phyloP scores from a whole-genome alignment of 2,113 vertebrate genomes.

The Cricetomys ansorgei region DNA sequence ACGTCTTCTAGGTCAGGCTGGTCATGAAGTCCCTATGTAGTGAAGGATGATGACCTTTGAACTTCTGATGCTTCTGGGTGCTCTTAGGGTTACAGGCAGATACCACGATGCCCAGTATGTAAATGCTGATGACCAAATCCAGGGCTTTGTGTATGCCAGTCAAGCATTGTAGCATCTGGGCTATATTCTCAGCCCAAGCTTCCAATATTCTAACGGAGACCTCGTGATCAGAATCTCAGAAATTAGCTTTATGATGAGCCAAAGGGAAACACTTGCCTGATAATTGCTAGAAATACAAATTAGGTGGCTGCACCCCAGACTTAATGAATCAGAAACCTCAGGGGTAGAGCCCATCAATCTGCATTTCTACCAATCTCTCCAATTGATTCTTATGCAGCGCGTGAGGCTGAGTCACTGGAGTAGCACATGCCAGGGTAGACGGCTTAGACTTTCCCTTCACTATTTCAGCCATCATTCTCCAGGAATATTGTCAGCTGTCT shows the following conservation, averaged over 20 bases:
- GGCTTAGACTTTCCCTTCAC: not conserved
- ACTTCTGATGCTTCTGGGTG: not conserved
- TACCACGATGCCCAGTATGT: not conserved
- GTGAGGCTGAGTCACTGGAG: not conserved
- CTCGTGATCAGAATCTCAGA: slow-evolving; percentile 12
- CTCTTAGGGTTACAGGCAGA: not conserved
- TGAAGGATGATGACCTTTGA: not conserved
- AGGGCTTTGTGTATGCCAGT: not conserved
- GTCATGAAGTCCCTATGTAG: not conserved
- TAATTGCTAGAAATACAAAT: slow-evolving; percentile 17
- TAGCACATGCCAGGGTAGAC: not conserved
- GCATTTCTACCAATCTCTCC: not conserved
- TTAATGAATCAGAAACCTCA: not conserved
- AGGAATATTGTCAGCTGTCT: not conserved
- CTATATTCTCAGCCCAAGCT: not conserved
- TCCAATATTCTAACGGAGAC: not conserved
- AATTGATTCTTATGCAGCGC: not conserved
- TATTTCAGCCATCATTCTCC: not conserved
- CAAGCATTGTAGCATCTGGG: not conserved
- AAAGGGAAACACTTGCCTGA: slow-evolving; percentile 2
- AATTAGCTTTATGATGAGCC: not conserved
- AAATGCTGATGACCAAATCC: not conserved
- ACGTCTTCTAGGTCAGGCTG: not conserved
- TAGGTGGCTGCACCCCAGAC: not conserved
- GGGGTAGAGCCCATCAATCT: not conserved